A percentile compares a stretch with the other conserved stretches of the same genome.
These are phyloP conservation scores for Brachylomia viminalis DNA, from an alignment of 2,888 invertebrate species.

Conservation along the genomic window DNA sequence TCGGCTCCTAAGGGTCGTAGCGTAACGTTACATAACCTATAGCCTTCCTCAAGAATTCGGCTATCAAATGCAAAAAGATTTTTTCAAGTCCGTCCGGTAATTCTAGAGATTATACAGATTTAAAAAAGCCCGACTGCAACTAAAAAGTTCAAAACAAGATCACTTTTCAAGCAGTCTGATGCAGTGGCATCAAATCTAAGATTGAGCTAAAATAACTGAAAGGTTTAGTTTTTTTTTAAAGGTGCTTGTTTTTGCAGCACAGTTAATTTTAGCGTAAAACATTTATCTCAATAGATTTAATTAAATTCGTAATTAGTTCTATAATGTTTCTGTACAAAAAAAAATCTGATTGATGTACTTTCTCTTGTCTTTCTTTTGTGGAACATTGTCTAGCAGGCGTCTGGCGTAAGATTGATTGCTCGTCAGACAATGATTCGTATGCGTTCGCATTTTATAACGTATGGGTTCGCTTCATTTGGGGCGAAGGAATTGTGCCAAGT, in stretches of 20 bases:
- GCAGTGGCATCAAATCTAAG: background rate
- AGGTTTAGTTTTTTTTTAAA: background rate
- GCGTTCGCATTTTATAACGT: conserved; percentile 25
- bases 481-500: conserved; percentile 31
- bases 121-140: background rate
- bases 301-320: conserved; percentile 1
- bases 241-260: background rate
- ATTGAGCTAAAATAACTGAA: background rate
- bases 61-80: no score
- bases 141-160: background rate
- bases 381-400: conserved; percentile 36
- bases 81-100: no score
- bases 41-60: no score
- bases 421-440: conserved; percentile 34
- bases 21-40: no score
- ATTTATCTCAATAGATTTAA: background rate
- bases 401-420: conserved; percentile 49
- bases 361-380: conserved; percentile 28
- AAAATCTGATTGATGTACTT: conserved; percentile 1
- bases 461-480: background rate
- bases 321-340: conserved; percentile 7
- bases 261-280: background rate
- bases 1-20: no score
- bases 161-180: background rate
- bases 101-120: no score